Percentiles rank a stretch among this genome's conserved stretches.
Evolutionary conservation across 2,113 vertebrate genomes (phyloP).

Genomic region (Crotalus viridis): DNA sequence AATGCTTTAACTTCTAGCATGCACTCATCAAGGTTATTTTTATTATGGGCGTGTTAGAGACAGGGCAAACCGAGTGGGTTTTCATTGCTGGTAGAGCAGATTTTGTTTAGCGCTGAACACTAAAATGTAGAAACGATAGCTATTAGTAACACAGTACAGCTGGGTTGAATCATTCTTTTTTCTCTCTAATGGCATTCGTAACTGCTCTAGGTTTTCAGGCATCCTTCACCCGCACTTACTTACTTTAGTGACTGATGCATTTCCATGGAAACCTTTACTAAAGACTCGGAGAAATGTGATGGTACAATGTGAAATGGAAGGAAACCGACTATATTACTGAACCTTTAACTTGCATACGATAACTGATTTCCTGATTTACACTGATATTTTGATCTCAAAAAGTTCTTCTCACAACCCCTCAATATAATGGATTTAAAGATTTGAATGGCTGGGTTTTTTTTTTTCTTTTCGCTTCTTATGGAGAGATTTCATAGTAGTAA

Average conservation of each 20-base stretch:
- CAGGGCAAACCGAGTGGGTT: conserved; percentile 47
- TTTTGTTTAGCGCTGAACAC: conserved; percentile 51
- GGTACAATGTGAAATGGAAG: conserved; percentile 75
- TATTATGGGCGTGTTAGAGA: conserved; percentile 35
- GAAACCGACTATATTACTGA: conserved; percentile 67
- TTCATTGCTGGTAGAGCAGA: conserved; percentile 16
- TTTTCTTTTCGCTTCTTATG: background rate
- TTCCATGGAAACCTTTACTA: conserved; percentile 88
- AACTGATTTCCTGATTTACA: conserved; percentile 25
- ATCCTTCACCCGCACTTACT: conserved; percentile 84
- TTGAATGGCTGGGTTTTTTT: background rate
- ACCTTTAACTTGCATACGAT: conserved; percentile 66
- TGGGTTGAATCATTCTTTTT: conserved; percentile 68
- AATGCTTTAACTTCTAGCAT: conserved; percentile 38
- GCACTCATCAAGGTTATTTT: conserved; percentile 50
- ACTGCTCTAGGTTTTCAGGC: conserved; percentile 75
- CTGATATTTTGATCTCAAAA: conserved; percentile 1
- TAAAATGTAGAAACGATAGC: conserved; percentile 56
- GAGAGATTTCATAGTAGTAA: background rate
- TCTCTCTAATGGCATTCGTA: conserved; percentile 75
- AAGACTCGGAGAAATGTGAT: conserved; percentile 61
- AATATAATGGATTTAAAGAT: conserved; percentile 5
- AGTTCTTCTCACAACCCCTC: conserved; percentile 25
- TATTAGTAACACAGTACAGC: conserved; percentile 59
- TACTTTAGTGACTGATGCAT: conserved; percentile 91